These are phyloP conservation scores for Amphiura filiformis DNA, from an alignment of 35 echinoderm and acorn worm genomes.

Conservation along the genomic window DNA sequence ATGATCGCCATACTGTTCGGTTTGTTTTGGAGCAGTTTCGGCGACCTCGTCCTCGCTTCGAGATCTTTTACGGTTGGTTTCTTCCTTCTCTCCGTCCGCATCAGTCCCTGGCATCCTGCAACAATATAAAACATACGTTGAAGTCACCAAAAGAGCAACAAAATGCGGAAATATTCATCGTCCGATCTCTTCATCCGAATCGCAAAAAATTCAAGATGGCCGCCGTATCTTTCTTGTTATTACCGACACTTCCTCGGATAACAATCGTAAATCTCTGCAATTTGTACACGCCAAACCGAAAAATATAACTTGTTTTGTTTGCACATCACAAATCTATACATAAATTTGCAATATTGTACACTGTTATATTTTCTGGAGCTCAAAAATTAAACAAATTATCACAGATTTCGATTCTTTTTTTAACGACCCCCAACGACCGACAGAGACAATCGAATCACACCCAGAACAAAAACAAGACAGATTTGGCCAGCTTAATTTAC, in stretches of 20 bases:
- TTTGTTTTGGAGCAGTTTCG: not conserved
- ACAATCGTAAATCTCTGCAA: not conserved
- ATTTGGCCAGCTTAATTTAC: not conserved
- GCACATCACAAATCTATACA: not conserved
- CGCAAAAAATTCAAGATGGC: slow-evolving; percentile 40
- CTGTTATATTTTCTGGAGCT: not conserved
- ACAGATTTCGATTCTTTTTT: not conserved
- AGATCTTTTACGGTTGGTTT: slow-evolving; percentile 7
- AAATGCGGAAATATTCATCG: not conserved
- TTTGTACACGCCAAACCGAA: not conserved
- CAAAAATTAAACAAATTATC: not conserved
- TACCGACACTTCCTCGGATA: slow-evolving; percentile 7
- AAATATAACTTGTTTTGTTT: not conserved
- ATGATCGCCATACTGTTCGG: not conserved
- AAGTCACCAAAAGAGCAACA: not conserved
- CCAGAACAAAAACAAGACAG: not conserved
- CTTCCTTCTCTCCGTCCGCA: not conserved
- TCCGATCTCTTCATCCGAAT: not conserved
- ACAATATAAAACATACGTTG: not conserved
- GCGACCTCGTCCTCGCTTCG: slow-evolving; percentile 6
- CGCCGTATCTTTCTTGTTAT: not conserved
- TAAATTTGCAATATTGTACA: not conserved
- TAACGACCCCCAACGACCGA: not conserved
- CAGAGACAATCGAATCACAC: not conserved
- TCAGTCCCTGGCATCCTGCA: not conserved